Percentiles rank a stretch among this genome's conserved stretches.
These are phyloP conservation scores for Typhlichthys subterraneus DNA, from an alignment of 2,797 vertebrate species.

Conservation along the genomic window DNA sequence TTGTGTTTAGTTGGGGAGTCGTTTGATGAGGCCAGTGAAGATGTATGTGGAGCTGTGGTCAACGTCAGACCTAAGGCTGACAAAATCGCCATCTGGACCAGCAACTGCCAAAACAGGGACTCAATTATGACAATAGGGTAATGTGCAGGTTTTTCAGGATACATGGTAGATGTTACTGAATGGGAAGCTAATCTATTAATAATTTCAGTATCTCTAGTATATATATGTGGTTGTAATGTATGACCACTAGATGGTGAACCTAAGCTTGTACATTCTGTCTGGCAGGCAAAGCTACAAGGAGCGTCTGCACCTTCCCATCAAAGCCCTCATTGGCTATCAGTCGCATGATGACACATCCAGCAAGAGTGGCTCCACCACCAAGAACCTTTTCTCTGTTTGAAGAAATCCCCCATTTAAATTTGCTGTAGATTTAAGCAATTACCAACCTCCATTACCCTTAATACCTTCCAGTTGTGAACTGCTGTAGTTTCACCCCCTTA, in stretches of 20 bases:
- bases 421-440: slow-evolving; percentile 82
- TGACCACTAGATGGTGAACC: slow-evolving; percentile 53
- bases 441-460: slow-evolving; percentile 70
- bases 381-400: slow-evolving; percentile 86
- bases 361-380: slow-evolving; percentile 87
- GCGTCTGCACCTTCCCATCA: slow-evolving; percentile 77
- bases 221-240: not conserved
- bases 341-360: slow-evolving; percentile 87
- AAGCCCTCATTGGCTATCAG: slow-evolving; percentile 83
- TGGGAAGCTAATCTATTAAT: too few relatives aligned
- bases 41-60: slow-evolving; percentile 84
- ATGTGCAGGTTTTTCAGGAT: slow-evolving; percentile 15
- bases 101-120: slow-evolving; percentile 85
- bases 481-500: slow-evolving; percentile 78
- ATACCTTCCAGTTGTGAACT: slow-evolving; percentile 78
- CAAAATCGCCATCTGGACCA: slow-evolving; percentile 86
- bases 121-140: slow-evolving; percentile 87
- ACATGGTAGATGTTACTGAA: too few relatives aligned
- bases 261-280: slow-evolving; percentile 19
- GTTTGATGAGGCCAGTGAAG: slow-evolving; percentile 84
- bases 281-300: slow-evolving; percentile 83
- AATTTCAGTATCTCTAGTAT: not conserved
- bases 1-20: slow-evolving; percentile 86
- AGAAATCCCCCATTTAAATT: slow-evolving; percentile 57
- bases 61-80: slow-evolving; percentile 85